Percentiles rank a stretch among this genome's conserved stretches.
Conservation (phyloP, 2,888 invertebrate genomes). For the Sarcophaga carnaria region DNA sequence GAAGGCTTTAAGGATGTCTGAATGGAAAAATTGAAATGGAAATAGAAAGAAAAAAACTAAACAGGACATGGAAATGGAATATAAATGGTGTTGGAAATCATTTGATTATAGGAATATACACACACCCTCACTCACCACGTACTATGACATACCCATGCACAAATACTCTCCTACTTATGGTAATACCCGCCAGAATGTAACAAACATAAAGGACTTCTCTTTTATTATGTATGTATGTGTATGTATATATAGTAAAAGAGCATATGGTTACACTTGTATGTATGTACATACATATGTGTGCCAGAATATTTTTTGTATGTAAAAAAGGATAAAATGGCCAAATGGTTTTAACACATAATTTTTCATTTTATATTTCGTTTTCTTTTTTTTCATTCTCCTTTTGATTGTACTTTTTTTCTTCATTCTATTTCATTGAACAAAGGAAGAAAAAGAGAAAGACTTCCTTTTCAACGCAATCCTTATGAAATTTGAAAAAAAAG, state of each 20-base stretch:
- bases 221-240: not conserved
- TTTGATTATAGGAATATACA: slow-evolving; percentile 62
- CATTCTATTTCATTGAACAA: slow-evolving; percentile 7
- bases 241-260: slow-evolving; percentile 19
- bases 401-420: not conserved
- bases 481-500: slow-evolving; percentile 20
- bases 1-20: slow-evolving; percentile 33
- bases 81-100: slow-evolving; percentile 61
- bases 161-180: slow-evolving; percentile 6
- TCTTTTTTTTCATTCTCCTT: not conserved
- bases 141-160: not conserved
- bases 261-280: not conserved
- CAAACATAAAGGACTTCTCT: not conserved
- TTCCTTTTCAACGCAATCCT: slow-evolving; percentile 7
- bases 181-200: not conserved
- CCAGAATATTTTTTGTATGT: slow-evolving; percentile 3
- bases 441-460: not conserved
- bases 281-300: not conserved
- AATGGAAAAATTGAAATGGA: not conserved
- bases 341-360: slow-evolving; percentile 65
- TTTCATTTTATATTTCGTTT: slow-evolving; percentile 63
- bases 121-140: not conserved
- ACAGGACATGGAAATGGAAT: slow-evolving; percentile 21
- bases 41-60: slow-evolving; percentile 11
- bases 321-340: slow-evolving; percentile 50